phyloP scores from a whole-genome alignment of 2,797 vertebrate genomes.

The Anolis apletophallus region DNA sequence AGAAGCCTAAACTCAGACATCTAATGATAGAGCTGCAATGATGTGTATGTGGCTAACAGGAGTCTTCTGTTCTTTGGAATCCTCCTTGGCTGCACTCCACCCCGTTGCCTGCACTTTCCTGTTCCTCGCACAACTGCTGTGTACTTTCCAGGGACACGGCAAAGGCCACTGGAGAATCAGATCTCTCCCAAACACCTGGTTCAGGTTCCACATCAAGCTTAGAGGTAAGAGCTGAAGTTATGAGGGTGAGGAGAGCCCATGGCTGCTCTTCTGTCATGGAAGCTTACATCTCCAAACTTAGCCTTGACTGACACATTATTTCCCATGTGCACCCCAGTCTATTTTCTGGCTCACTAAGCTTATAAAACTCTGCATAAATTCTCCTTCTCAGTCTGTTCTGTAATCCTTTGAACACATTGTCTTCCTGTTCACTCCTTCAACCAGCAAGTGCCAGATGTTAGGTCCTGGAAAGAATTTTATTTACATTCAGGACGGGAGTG shows the following conservation, averaged over 20 bases:
- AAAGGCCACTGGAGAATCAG: slow-evolving; percentile 32
- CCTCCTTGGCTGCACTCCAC: slow-evolving; percentile 28
- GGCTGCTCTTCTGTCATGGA: slow-evolving; percentile 60
- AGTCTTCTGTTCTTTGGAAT: not conserved
- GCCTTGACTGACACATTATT: slow-evolving; percentile 85
- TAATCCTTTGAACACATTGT: slow-evolving; percentile 81
- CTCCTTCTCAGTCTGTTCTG: slow-evolving; percentile 77
- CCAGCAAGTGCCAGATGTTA: slow-evolving; percentile 75
- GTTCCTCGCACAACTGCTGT: not conserved
- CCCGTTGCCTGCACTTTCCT: not conserved
- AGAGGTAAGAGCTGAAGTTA: slow-evolving; percentile 49
- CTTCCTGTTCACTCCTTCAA: slow-evolving; percentile 78
- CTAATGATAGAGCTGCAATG: not conserved
- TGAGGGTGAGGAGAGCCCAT: slow-evolving; percentile 49
- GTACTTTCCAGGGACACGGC: slow-evolving; percentile 27
- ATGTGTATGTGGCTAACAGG: not conserved
- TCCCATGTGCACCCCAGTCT: slow-evolving; percentile 82
- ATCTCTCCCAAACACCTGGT: slow-evolving; percentile 29
- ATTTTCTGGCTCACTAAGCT: slow-evolving; percentile 90
- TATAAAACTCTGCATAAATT: slow-evolving; percentile 88
- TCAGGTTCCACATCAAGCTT: slow-evolving; percentile 36
- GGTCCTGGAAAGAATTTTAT: slow-evolving; percentile 72
- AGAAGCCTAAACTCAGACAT: slow-evolving; percentile 32
- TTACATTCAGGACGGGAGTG: slow-evolving; percentile 43
- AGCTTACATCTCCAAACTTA: slow-evolving; percentile 68